Conservation (phyloP, 2,888 invertebrate genomes). For the Ormyrus rosae region DNA sequence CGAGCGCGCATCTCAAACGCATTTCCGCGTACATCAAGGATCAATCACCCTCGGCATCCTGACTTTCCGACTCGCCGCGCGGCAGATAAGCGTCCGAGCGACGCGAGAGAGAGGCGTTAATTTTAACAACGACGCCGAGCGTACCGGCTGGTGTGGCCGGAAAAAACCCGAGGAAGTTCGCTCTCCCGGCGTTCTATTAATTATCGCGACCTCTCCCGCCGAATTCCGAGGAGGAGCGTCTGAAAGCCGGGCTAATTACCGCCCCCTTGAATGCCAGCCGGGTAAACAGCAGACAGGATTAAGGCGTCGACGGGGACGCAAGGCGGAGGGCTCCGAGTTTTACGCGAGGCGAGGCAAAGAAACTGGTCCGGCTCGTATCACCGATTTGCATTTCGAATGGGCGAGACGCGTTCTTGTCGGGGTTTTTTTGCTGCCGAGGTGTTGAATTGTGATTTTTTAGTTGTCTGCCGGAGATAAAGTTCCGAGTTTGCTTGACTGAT, state of each 20-base stretch:
- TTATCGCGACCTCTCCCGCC: conserved; percentile 68
- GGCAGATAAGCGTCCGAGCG: background rate
- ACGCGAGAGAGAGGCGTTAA: background rate
- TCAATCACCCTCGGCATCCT: conserved; percentile 33
- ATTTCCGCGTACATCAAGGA: conserved; percentile 40
- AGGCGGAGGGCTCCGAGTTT: too few relatives aligned
- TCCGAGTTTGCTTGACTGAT: too few relatives aligned
- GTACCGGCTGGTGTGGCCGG: background rate
- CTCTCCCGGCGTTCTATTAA: conserved; percentile 67
- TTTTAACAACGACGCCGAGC: too few relatives aligned
- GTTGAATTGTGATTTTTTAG: too few relatives aligned
- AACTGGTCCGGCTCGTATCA: too few relatives aligned
- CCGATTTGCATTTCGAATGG: too few relatives aligned
- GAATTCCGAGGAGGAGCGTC: conserved; percentile 62
- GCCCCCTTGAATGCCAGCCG: conserved; percentile 11
- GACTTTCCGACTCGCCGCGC: background rate
- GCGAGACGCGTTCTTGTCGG: too few relatives aligned
- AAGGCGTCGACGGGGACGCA: conserved; percentile 3
- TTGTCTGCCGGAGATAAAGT: too few relatives aligned
- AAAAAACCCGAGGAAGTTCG: background rate
- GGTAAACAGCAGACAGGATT: conserved; percentile 41
- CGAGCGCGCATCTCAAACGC: conserved; percentile 18
- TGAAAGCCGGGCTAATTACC: conserved; percentile 38
- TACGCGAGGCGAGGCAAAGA: too few relatives aligned
- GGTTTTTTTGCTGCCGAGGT: too few relatives aligned